phyloP scores from a whole-genome alignment of 53 echinoderm and acorn worm species.

The Mesocentrotus franciscanus region DNA sequence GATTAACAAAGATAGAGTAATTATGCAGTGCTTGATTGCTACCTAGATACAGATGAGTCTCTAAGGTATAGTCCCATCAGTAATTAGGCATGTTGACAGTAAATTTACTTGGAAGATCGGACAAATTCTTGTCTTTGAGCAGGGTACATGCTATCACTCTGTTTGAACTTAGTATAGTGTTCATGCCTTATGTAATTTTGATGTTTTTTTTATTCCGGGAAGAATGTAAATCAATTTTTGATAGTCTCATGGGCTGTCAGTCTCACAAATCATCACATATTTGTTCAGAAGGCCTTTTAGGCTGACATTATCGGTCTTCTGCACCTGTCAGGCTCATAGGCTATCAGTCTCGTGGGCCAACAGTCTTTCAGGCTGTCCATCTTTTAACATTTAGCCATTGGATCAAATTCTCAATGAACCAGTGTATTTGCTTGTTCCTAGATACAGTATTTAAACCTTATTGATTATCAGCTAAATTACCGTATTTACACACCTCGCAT shows the following conservation, averaged over 20 bases:
- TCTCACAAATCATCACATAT: too few species aligned
- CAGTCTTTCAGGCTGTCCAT: neutral
- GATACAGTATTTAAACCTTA: neutral
- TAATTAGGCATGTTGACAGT: slow-evolving; percentile 50
- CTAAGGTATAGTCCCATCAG: neutral
- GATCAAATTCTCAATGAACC: neutral
- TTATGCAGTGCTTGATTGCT: slow-evolving; percentile 35
- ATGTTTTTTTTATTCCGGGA: too few species aligned
- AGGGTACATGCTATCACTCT: neutral
- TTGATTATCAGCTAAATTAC: slow-evolving; percentile 26
- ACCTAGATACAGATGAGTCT: slow-evolving; percentile 45
- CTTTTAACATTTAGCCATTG: neutral
- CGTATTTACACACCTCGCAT: slow-evolving; percentile 6
- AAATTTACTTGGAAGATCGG: neutral
- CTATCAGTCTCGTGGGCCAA: too few species aligned
- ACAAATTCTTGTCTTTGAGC: neutral
- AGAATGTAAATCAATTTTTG: too few species aligned
- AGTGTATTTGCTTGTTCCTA: neutral
- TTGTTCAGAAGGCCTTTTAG: too few species aligned
- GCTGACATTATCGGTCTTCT: too few species aligned
- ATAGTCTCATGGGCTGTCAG: too few species aligned
- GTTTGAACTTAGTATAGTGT: neutral
- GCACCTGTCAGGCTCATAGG: too few species aligned
- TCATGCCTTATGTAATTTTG: neutral
- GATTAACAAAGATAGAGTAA: slow-evolving; percentile 60